Base-by-base conservation (phyloP, 1,140 invertebrate species). In the Polypedilum pembai region DNA sequence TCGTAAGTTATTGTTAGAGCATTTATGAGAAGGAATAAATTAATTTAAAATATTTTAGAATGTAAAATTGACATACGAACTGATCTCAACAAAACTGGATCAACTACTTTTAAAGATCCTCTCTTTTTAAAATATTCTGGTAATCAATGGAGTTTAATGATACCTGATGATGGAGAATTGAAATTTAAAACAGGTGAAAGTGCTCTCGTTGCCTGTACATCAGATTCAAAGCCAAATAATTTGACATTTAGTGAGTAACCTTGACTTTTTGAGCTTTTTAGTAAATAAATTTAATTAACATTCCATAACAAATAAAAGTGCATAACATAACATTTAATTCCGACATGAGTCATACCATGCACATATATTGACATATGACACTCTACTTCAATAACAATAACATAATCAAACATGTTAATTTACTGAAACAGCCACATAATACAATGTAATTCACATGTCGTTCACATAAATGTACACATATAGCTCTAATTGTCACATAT, bases 171-270 rank as follows among this genome's bases (percentile, higher is more conserved):
- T 20, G 65, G 65, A 7, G 10, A 20, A 20, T 69, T 69, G 10
- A 69, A 69, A 10, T 69, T 69, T 18, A 69, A 69, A 18, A 20
- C 8, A 18, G 65, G 65, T 20, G 65, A 69, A 69, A 69, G 15
- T 18, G 65, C 65, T 20, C 8, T 20, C 4, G 17, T 69, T 7
- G 65, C 20, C 7, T 69, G 65, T 21, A 20, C 65, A 69, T 69
- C 65, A n/a, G 65, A 69, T 7, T 21, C 17, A 8, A 69, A 69
- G 17, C 65, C 17, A n/a, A 69, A 69, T 69, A 18, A 8, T 18
- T 18, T 69, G 65, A 69, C 65, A 5, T 69, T 20, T 21, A 69
- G 65, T 69, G 18, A 69, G 65, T 69, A 8, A 8, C 15, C 8
- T 69, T 18, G 17, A 56, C 8, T 12, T 45, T 12, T 56, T 56